A percentile compares a stretch with the other conserved stretches of the same genome.
Evolutionary conservation across 23 tunicate genomes (phyloP).

Genomic region (Ciona savignyi): DNA sequence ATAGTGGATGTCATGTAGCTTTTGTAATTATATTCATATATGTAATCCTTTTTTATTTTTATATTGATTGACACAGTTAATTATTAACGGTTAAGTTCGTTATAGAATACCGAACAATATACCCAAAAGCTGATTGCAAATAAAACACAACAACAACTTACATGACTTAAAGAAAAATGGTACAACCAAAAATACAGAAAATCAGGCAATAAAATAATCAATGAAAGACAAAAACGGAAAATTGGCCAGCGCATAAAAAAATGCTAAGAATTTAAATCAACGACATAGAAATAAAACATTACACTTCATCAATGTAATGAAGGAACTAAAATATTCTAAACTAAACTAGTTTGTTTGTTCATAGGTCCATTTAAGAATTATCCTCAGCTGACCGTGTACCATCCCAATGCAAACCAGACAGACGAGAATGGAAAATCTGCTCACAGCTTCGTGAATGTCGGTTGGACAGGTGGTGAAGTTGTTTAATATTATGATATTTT

Average conservation of each 20-base stretch:
- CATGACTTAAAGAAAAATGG: not conserved
- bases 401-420: slow-evolving; percentile 63
- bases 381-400: slow-evolving; percentile 80
- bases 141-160: too few species aligned
- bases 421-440: slow-evolving; percentile 43
- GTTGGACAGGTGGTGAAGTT: slow-evolving; percentile 66
- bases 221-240: not conserved
- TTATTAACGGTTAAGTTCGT: too few species aligned
- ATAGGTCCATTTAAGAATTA: slow-evolving; percentile 68
- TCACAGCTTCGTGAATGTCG: slow-evolving; percentile 72
- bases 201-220: too few species aligned
- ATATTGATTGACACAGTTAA: too few species aligned
- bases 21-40: too few species aligned
- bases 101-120: too few species aligned
- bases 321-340: not conserved
- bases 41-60: too few species aligned
- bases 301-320: too few species aligned
- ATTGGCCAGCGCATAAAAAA: not conserved
- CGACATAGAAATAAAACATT: not conserved
- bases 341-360: not conserved
- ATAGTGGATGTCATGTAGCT: too few species aligned
- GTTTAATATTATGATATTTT: not conserved
- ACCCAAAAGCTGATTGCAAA: too few species aligned
- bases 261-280: too few species aligned
- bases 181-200: too few species aligned